Evolutionary conservation across 2,113 vertebrate genomes (phyloP), one percentile per base, ranked within the genome.

Genomic region (Calyptommatus sinebrachiatus): DNA sequence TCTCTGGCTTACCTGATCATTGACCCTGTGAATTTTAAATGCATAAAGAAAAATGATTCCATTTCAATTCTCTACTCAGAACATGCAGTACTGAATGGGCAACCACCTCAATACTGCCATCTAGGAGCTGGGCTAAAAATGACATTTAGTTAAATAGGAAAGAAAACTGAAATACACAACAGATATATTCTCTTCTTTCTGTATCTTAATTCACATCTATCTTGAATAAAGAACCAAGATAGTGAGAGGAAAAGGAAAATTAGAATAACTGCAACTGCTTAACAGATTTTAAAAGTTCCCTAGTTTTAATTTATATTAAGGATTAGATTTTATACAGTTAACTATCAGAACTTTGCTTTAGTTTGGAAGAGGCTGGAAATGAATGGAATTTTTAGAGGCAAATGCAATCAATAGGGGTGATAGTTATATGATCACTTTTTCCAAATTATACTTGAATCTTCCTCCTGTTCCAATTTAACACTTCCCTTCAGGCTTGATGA

Each of bases 381-480:
- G 28, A 82, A n/a, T 68, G 89, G 63, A 90, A 85, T 84, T 26
- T 86, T 84, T 83, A 61, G 48, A 73, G 31, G 76, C 24, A 24
- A 4, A 76, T 73, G 62, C 31, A 61, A 78, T 50, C 69, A 83
- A 68, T 66, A 86, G 69, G 66, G 77, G 80, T 24, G 45, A 88
- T 35, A 35, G 81, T 88, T 89, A 79, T 85, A 48, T 50, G 76
- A 83, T 31, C 20, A 46, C 26, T 78, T 81, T 87, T 76, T 79
- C 12, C n/a, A 69, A 57, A 31, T 21, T 77, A 70, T 57, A 89
- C 70, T 53, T 26, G 24, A 65, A 78, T 24, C 76, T 79, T 60
- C 69, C 50, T 87, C 81, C 69, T 28, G 77, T 81, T 90, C 66
- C 82, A 80, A 89, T 88, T 79, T 73, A 74, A 81, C 74, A 82